These are phyloP conservation scores for Microctonus aethiopoides DNA, from an alignment of 2,888 invertebrate genomes.

Conservation along the genomic window DNA sequence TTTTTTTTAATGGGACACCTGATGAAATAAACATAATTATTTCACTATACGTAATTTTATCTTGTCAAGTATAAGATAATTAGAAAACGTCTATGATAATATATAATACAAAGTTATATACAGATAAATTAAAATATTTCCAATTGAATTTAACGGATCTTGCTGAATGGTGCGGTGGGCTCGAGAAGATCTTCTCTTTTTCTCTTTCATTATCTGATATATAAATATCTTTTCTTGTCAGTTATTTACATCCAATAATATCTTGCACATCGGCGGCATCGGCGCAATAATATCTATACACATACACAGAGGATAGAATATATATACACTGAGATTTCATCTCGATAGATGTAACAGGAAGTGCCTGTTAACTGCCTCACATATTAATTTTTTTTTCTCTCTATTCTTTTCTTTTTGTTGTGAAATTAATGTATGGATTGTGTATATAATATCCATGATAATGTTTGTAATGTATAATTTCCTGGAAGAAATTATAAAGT, in stretches of 20 bases:
- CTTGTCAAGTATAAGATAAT: slow-evolving; percentile 11
- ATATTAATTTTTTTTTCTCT: background rate
- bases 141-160: slow-evolving; percentile 28
- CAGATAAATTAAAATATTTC: slow-evolving; percentile 21
- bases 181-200: background rate
- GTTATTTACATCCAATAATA: slow-evolving; percentile 20
- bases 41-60: background rate
- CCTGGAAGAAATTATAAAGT: too few species aligned
- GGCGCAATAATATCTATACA: background rate
- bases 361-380: background rate
- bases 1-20: background rate
- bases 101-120: background rate
- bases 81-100: slow-evolving; percentile 1
- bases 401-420: background rate
- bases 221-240: slow-evolving; percentile 6
- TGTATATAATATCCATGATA: too few species aligned
- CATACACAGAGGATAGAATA: background rate
- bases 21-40: slow-evolving; percentile 3
- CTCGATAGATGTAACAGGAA: slow-evolving; percentile 15
- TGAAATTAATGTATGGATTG: too few species aligned
- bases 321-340: slow-evolving; percentile 19
- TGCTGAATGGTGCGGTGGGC: background rate
- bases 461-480: too few species aligned
- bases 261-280: background rate
- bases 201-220: slow-evolving; percentile 3